These are phyloP conservation scores for Drosophila anomalata DNA, from an alignment of 2,888 invertebrate species.

Conservation along the genomic window DNA sequence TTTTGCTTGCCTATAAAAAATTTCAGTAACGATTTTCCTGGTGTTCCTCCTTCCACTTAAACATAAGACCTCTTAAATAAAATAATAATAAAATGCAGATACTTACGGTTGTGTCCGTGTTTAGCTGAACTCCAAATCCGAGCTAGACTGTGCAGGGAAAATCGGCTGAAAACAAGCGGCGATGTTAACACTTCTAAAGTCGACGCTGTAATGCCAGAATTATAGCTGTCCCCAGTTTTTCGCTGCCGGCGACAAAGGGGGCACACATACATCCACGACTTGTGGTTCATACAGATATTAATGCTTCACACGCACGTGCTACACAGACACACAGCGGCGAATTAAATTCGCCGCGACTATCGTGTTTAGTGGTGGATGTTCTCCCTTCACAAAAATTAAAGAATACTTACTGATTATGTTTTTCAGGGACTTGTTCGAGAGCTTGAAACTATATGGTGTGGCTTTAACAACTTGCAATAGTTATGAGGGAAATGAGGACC, in stretches of 20 bases:
- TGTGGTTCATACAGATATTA: not conserved
- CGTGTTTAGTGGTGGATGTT: not conserved
- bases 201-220: conserved; percentile 39
- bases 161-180: not conserved
- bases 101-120: not conserved
- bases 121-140: not conserved
- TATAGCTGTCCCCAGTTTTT: not conserved
- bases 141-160: not conserved
- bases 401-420: not conserved
- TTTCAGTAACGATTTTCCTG: not conserved
- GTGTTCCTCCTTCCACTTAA: not conserved
- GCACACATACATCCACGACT: not conserved
- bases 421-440: too few relatives aligned
- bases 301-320: not conserved
- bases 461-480: not conserved
- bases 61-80: not conserved
- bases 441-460: too few relatives aligned
- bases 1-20: not conserved
- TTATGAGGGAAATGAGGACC: not conserved
- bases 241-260: not conserved
- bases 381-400: not conserved
- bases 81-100: not conserved
- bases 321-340: not conserved
- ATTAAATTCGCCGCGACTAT: conserved; percentile 53
- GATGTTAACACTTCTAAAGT: conserved; percentile 38